Conservation (phyloP, 2,888 invertebrate genomes). For the Tridacna gigas region DNA sequence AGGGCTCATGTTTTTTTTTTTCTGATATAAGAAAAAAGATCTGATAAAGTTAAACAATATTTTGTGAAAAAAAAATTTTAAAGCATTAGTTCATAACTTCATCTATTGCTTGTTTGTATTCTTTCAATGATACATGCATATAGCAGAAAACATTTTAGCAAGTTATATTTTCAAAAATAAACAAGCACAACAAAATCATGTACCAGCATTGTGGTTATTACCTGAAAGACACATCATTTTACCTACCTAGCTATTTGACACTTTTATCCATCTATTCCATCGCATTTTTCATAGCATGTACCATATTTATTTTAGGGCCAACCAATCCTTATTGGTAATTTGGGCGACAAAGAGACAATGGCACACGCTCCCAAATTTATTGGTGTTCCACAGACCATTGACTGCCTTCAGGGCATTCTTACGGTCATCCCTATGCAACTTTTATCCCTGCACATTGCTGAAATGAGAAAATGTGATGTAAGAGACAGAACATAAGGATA, state of each 20-base stretch:
- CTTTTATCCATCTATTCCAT: not conserved
- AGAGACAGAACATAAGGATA: constrained; percentile 61
- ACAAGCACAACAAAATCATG: too few species aligned
- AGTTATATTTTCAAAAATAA: too few species aligned
- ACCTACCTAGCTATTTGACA: not conserved
- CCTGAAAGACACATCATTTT: not conserved
- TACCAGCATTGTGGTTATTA: too few species aligned
- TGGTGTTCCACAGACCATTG: constrained; percentile 98
- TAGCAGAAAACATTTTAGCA: too few species aligned
- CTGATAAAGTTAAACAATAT: too few species aligned
- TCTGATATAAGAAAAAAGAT: too few species aligned
- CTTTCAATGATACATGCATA: too few species aligned
- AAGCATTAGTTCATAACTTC: too few species aligned
- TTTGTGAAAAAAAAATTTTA: too few species aligned
- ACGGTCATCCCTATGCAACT: constrained; percentile 99
- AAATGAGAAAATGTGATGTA: constrained; percentile 96
- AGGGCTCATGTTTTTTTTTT: too few species aligned
- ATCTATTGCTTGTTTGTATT: too few species aligned
- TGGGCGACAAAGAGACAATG: constrained; percentile 94
- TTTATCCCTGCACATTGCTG: constrained; percentile 98
- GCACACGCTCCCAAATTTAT: constrained; percentile 91
- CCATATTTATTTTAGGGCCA: constrained; percentile 89
- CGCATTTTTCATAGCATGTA: not conserved
- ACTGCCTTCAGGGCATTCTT: constrained; percentile 96
- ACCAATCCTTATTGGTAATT: constrained; percentile 97